Evolutionary conservation across 2,888 invertebrate species (phyloP), one percentile per base, ranked within the genome.

Genomic region (Mythimna pallens): DNA sequence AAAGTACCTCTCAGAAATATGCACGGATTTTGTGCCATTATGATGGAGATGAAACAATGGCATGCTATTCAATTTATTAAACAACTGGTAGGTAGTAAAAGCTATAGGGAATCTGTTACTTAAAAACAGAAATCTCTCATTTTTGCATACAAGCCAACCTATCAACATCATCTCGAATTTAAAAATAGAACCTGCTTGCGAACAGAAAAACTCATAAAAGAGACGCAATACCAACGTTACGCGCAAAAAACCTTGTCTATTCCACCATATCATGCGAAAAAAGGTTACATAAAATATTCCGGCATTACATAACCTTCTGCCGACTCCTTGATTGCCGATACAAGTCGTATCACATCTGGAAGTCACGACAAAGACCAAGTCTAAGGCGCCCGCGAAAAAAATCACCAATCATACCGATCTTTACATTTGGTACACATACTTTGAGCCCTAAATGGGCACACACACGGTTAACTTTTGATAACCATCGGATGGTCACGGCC

Each of bases 401-500:
- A 81, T 87, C 81, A 80, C 86, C 82, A 85, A 86, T 87, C 87
- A 76, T 65, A 70, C 68, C 63, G 68, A 88, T 86, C 87, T 86
- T 77, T 69, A 77, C 80, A 81, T 85, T 86, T 81, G 81, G 82
- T 84, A 81, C 79, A 86, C 80, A 86, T 86, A 82, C 76, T 83
- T 83, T 74, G 65, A 63, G 55, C 84, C 78, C 59, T 80, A 85
- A 72, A 81, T 85, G 89, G 89, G 75, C 70, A 73, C 78, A 83
- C 80, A 82, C 75, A 78, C 82, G 81, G 78, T 73, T 82, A 73
- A 76, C 70, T 61, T 80, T 70, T 83, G 90, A 90, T 90, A 87
- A 86, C 58, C 74, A 88, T 87, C 86, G 72, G 65, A 64, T 83
- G 84, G 89, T 90, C 90, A 90, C 90, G 90, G 87, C 81, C 81